Conservation (phyloP, 2,113 vertebrate genomes). For the Mastomys coucha region DNA sequence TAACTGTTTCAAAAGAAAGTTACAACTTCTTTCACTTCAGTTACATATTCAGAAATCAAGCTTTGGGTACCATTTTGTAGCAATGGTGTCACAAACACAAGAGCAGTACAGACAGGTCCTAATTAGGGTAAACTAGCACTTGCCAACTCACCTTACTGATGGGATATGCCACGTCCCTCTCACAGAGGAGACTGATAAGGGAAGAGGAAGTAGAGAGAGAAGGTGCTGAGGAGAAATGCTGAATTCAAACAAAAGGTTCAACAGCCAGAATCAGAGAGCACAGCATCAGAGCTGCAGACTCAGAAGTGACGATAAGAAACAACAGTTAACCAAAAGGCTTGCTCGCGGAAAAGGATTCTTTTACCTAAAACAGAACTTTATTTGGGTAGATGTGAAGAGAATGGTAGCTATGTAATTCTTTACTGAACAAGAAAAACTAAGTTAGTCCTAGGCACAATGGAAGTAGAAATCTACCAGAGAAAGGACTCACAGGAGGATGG, state of each 20-base stretch:
- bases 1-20: background rate
- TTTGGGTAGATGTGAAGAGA: background rate
- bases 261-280: background rate
- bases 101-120: background rate
- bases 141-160: background rate
- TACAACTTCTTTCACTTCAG: background rate
- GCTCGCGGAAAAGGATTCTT: background rate
- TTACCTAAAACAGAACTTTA: conserved; percentile 18
- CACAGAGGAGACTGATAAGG: background rate
- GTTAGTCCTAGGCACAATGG: background rate
- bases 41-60: background rate
- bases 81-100: background rate
- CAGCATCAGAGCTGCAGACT: background rate
- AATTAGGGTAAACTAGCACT: background rate
- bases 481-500: background rate
- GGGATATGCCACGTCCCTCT: background rate
- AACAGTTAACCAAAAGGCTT: background rate
- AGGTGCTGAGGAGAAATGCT: background rate
- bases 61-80: background rate
- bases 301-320: background rate
- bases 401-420: background rate
- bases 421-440: background rate
- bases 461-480: background rate
- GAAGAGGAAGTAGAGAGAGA: background rate
- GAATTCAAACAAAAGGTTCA: conserved; percentile 7